Evolutionary conservation across 2,113 vertebrate genomes (phyloP).

Genomic region (Podocnemis expansa): DNA sequence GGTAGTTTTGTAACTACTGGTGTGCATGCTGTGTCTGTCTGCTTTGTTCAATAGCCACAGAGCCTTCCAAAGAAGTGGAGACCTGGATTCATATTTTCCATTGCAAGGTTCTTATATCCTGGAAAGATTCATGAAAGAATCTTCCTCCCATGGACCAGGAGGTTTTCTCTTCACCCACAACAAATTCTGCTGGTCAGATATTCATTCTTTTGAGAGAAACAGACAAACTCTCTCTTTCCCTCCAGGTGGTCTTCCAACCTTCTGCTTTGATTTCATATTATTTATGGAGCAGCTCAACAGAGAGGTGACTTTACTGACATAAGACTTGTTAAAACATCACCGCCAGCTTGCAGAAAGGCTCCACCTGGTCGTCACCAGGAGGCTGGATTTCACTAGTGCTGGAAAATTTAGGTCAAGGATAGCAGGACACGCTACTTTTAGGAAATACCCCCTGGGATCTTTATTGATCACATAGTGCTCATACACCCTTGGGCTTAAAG

Average conservation of each 20-base stretch:
- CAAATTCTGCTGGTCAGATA: not conserved
- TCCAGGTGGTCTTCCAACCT: not conserved
- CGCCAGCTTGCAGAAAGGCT: not conserved
- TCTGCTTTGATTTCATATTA: not conserved
- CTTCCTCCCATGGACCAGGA: not conserved
- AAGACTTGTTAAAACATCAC: not conserved
- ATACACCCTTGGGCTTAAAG: not conserved
- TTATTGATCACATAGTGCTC: not conserved
- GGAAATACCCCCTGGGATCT: not conserved
- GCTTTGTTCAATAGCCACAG: not conserved
- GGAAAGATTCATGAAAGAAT: not conserved
- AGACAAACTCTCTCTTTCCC: rapidly evolving
- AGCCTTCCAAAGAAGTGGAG: not conserved
- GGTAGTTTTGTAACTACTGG: not conserved
- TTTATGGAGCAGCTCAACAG: not conserved
- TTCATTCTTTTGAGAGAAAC: not conserved
- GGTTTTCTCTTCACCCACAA: not conserved
- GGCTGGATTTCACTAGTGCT: not conserved
- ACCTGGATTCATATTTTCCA: not conserved
- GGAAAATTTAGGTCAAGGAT: constrained; percentile 55
- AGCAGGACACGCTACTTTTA: not conserved
- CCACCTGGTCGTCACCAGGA: rapidly evolving
- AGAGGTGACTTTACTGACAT: not conserved
- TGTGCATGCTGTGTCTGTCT: not conserved
- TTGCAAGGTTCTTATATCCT: not conserved